Evolutionary conservation across 2,888 invertebrate species (phyloP), one percentile per base, ranked within the genome.

Genomic region (Cyclophora albipunctata): DNA sequence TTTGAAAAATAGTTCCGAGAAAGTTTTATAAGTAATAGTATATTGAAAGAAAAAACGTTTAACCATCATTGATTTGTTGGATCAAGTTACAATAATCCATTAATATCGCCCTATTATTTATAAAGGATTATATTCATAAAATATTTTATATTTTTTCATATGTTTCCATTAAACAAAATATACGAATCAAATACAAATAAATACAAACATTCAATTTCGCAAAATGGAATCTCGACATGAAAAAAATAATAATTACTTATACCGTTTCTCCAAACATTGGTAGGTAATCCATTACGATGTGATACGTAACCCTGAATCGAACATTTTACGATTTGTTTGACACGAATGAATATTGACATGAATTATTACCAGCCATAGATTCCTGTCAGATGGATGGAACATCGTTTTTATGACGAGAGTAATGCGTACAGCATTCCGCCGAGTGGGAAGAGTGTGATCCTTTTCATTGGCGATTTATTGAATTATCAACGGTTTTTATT

Each of bases 321-420:
- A 71, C 71, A 68, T 75, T 78, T 78, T 71, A 78, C 77, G 77
- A 78, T 81, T 78, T 75, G 76, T 77, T 73, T 76, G 79, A 79
- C 73, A 69, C 65, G 70, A 68, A 78, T 77, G 73, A 76, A 79
- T 77, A 75, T 72, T 66, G 75, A 72, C 74, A 65, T 80, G 74
- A 81, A 70, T 74, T 79, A 81, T 80, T 72, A 65, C 69, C 60
- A 45, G 50, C 67, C 74, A 71, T 77, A 75, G 70, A 69, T 79
- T 65, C 54, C 56, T 64, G 71, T 63, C 66, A 57, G 56, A 69
- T 69, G 63, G 69, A 74, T 70, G 68, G 73, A 66, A 66, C 64
- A 61, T 59, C 65, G 67, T 73, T 80, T 79, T 79, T 79, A 77
- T 79, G 77, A 78, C 69, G 68, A 73, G 68, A 65, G 62, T 66